Percentiles rank a stretch among this genome's conserved stretches.
These are phyloP conservation scores for Palythoa caribaeorum DNA, from an alignment of 92 coral and sea anemone species.

Conservation along the genomic window DNA sequence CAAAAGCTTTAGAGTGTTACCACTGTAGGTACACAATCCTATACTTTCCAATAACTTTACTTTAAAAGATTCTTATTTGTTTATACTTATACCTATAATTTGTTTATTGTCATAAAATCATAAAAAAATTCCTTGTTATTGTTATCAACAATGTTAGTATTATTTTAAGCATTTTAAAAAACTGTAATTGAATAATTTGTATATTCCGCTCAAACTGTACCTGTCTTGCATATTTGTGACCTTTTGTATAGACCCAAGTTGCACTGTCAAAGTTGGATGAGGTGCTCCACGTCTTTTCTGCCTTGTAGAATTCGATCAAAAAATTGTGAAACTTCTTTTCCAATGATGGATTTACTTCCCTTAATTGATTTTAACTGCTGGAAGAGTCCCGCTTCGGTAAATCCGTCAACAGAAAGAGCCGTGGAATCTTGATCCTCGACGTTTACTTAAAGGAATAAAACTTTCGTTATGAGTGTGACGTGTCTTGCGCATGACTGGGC, in stretches of 20 bases:
- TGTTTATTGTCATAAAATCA: too few species aligned
- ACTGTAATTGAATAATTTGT: background rate
- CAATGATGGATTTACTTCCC: too few species aligned
- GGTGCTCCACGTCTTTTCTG: conserved; percentile 31
- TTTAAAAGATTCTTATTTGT: too few species aligned
- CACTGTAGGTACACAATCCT: conserved; percentile 3
- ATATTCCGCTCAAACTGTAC: background rate
- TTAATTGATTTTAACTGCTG: too few species aligned
- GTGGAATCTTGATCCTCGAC: too few species aligned
- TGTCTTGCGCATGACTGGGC: too few species aligned
- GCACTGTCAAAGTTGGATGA: conserved; percentile 56
- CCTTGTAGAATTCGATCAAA: conserved; percentile 46
- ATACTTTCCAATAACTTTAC: too few species aligned
- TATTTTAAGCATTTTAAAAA: background rate
- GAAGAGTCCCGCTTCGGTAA: too few species aligned
- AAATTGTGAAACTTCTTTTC: conserved; percentile 57
- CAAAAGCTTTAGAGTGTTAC: background rate
- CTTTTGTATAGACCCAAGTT: conserved; percentile 50
- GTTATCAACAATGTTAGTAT: background rate
- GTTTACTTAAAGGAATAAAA: too few species aligned
- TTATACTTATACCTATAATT: background rate
- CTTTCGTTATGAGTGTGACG: too few species aligned
- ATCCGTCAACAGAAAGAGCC: too few species aligned
- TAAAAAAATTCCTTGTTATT: background rate
- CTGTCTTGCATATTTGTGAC: conserved; percentile 49